A percentile compares a stretch with the other conserved stretches of the same genome.
Evolutionary conservation across 2,113 vertebrate species (phyloP).

Genomic region (Oryzias javanicus): DNA sequence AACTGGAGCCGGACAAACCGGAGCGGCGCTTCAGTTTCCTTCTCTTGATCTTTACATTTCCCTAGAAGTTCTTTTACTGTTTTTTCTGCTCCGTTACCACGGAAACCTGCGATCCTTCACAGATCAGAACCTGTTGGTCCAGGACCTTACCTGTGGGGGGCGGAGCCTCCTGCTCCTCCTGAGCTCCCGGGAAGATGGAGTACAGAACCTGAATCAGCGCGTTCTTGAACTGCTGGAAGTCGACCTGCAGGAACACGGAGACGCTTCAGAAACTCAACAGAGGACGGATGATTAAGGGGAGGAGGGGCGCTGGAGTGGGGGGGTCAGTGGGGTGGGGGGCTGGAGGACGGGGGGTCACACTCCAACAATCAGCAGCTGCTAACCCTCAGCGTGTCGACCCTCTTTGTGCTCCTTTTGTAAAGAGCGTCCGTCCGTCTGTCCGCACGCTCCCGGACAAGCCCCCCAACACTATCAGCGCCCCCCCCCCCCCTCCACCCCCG

Average conservation of each 20-base stretch:
- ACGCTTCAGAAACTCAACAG: slow-evolving; percentile 39
- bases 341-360: slow-evolving; percentile 55
- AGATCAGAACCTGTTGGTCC: background rate
- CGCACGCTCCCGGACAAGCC: background rate
- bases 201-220: slow-evolving; percentile 91
- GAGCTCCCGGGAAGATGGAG: slow-evolving; percentile 62
- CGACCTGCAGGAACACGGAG: slow-evolving; percentile 77
- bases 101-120: no score
- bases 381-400: slow-evolving; percentile 68
- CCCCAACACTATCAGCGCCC: no score
- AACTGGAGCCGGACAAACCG: background rate
- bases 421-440: background rate
- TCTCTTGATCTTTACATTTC: no score
- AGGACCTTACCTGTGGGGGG: slow-evolving; percentile 81
- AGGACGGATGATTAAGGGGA: no score
- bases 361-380: slow-evolving; percentile 74
- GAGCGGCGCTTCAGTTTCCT: no score
- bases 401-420: slow-evolving; percentile 55
- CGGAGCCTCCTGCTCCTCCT: slow-evolving; percentile 74
- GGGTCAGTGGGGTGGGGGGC: slow-evolving; percentile 15
- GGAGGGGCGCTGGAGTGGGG: no score
- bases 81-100: no score
- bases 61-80: no score
- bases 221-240: slow-evolving; percentile 94
- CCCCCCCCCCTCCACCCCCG: background rate